Conservation (phyloP, 2,113 vertebrate genomes). For the mouse (Mus musculus) region GRCm39 chr2:35748001-35748500, state of each 20-base stretch:
- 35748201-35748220: neutral
- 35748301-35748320: neutral
- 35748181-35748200: neutral
- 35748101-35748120: neutral
- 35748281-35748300: neutral
- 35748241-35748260: neutral
- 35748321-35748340: neutral
- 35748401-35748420: accelerated
- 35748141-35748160: neutral
- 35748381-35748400: neutral
- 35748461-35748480: neutral
- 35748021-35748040: neutral
- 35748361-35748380: neutral
- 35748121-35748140: neutral
- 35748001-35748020: neutral
- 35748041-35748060: neutral
- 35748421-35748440: no score
- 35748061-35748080: neutral
- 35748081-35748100: neutral
- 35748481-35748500: neutral
- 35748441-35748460: neutral
- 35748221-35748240: neutral
- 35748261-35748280: neutral
- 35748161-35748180: neutral
- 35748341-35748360: neutral